Conservation (phyloP, 2,113 vertebrate genomes). For the Dicerorhinus sumatrensis region DNA sequence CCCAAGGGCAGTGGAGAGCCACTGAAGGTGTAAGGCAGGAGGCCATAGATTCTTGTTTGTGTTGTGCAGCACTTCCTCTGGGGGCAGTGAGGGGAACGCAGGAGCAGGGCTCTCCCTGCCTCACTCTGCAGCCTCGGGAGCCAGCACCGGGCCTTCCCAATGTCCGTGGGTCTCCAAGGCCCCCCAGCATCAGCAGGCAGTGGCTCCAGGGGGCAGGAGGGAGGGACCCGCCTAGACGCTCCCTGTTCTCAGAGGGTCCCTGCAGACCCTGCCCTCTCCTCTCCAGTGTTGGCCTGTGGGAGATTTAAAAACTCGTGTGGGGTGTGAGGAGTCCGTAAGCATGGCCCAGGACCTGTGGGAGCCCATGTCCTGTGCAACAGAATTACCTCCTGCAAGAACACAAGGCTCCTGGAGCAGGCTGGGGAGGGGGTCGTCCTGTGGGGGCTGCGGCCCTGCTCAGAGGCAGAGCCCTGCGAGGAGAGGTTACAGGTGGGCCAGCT, state of each 20-base stretch:
- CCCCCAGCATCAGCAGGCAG: neutral
- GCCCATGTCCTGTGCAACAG: accelerated
- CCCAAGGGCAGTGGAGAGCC: neutral
- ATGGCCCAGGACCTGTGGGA: too few relatives aligned
- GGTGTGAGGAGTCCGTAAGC: neutral
- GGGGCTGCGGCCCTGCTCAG: neutral
- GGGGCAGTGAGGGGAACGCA: neutral
- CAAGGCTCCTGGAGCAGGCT: neutral
- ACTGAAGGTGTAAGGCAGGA: neutral
- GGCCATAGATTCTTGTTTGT: neutral
- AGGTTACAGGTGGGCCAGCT: neutral
- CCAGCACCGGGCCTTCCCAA: neutral
- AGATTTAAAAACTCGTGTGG: neutral
- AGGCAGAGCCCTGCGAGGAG: neutral
- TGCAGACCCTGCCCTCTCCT: neutral
- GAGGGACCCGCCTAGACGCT: neutral
- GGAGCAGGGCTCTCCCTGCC: neutral
- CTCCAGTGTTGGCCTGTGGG: neutral
- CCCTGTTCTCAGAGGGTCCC: neutral
- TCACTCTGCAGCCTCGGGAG: neutral
- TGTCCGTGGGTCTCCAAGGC: neutral
- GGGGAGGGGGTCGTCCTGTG: accelerated
- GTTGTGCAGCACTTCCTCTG: accelerated
- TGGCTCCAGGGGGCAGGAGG: neutral
- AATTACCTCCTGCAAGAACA: neutral